Conservation (phyloP, 2,888 invertebrate species). For the Aethes cnicana region DNA sequence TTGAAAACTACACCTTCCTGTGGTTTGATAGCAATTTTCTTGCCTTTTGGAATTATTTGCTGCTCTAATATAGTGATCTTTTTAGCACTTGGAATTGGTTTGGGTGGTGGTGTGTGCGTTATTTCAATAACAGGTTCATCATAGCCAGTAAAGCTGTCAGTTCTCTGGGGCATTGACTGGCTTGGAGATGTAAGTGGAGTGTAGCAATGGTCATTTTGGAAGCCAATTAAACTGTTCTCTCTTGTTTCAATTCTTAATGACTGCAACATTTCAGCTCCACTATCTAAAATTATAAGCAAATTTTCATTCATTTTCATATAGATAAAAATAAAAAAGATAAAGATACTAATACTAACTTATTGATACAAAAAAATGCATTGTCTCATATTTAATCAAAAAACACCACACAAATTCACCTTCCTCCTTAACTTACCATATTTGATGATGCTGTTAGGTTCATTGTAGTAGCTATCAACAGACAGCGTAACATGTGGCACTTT, state of each 20-base stretch:
- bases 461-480: slow-evolving; percentile 85
- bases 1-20: slow-evolving; percentile 63
- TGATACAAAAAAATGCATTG: not conserved
- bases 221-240: slow-evolving; percentile 82
- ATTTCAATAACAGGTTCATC: slow-evolving; percentile 75
- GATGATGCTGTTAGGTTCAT: slow-evolving; percentile 79
- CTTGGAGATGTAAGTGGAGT: slow-evolving; percentile 87
- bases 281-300: slow-evolving; percentile 53
- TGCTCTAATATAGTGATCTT: slow-evolving; percentile 78
- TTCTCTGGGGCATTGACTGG: slow-evolving; percentile 65
- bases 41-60: slow-evolving; percentile 77
- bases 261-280: slow-evolving; percentile 78
- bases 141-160: slow-evolving; percentile 57
- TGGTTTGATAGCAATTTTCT: slow-evolving; percentile 67
- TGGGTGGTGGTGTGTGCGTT: slow-evolving; percentile 68
- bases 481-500: slow-evolving; percentile 84
- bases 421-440: slow-evolving; percentile 76
- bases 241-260: slow-evolving; percentile 75
- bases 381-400: not conserved
- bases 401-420: too few species aligned
- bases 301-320: not conserved
- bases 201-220: slow-evolving; percentile 91
- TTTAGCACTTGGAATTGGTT: slow-evolving; percentile 68
- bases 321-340: slow-evolving; percentile 1
- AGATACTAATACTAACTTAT: not conserved